Percentiles rank a stretch among this genome's conserved stretches.
phyloP scores from a whole-genome alignment of 2,113 vertebrate species.

The Cebus imitator region DNA sequence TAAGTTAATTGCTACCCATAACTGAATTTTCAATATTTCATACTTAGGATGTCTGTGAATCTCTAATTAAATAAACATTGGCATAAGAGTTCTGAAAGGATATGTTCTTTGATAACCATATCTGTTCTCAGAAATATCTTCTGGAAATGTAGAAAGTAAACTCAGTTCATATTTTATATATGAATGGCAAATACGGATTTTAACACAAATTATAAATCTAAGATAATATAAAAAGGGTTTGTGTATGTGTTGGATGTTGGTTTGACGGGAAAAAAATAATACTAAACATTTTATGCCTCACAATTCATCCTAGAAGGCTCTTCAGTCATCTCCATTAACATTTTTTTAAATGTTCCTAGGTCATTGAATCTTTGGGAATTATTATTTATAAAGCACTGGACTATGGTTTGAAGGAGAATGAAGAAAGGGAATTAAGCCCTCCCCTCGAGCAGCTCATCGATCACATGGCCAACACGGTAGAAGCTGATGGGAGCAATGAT shows the following conservation, averaged over 20 bases:
- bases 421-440: conserved; percentile 96
- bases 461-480: conserved; percentile 93
- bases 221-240: not conserved
- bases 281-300: not conserved
- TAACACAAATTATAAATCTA: not conserved
- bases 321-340: conserved; percentile 1
- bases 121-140: not conserved
- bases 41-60: not conserved
- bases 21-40: not conserved
- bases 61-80: not conserved
- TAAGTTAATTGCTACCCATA: not conserved
- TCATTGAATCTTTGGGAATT: conserved; percentile 97
- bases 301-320: not conserved
- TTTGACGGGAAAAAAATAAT: not conserved
- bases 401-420: conserved; percentile 97
- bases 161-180: not conserved
- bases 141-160: not conserved
- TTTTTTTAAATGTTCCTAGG: conserved; percentile 79
- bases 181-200: not conserved
- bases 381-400: conserved; percentile 99
- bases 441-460: conserved; percentile 97
- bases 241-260: not conserved
- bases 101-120: not conserved
- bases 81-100: not conserved
- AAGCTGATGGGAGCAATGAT: conserved; percentile 89